Base-by-base conservation (phyloP, 2,888 invertebrate species). In the Halictus quadricinctus region DNA sequence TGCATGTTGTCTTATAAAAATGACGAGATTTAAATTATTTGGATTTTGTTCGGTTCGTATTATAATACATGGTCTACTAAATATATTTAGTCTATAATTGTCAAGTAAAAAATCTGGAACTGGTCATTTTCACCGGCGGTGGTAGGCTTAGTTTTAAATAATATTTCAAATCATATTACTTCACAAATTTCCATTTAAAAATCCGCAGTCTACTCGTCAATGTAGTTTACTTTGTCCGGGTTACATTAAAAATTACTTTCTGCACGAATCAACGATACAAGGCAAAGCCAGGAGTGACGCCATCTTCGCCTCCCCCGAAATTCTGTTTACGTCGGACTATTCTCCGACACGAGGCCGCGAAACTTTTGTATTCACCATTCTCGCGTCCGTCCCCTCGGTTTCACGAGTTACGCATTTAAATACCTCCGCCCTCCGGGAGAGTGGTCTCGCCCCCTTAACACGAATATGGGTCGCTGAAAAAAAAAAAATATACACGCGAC, bases 401-500 rank as follows among this genome's bases (percentile, higher is more conserved):
- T 29, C 18, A 36, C 66, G 7, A 29, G 36, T 29, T 18, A 66
- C 36, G 66, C 66, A 66, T 29, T 66, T 66, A 36, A 66, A 66
- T 21, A 36, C 36, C 18, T 18, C 5, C 36, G 18, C 18, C 36
- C n/a, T 54, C 54, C 10, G 54, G 54, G 10, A 66, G 66, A 36
- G 66, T 66, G 66, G 66, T 66, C 8, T 66, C 66, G 29, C 66
- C 36, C 66, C 66, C 36, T 66, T 66, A 66, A 29, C 66, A 8
- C 66, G 36, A 66, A 66, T 66, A 66, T 66, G 36, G 66, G 66
- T 66, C 66, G 66, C 36, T 36, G 36, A 36, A 36, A 36, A 36
- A 36, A 36, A 36, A 66, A 66, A 66, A 36, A 66, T 21, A 54
- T 25, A 60, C 8, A 36, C 36, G 66, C 66, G 66, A 29, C n/a